phyloP scores from a whole-genome alignment of 2,113 vertebrate genomes.

The Recurvirostra avosetta region DNA sequence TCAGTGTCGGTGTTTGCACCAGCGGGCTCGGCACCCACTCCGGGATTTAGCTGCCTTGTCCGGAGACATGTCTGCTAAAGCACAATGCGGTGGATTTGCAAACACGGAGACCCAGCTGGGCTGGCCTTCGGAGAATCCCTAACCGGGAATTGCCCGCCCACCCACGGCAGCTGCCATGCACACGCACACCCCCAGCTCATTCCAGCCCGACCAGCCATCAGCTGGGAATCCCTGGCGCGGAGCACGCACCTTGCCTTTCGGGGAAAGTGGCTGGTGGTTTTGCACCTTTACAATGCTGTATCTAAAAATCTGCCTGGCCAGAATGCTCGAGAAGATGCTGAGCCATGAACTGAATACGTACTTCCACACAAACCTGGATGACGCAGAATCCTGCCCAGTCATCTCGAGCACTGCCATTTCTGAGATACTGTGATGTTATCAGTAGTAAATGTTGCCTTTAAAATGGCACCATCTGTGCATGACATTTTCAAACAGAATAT shows the following conservation, averaged over 20 bases:
- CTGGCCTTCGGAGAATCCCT: not conserved
- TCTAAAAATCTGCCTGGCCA: not conserved
- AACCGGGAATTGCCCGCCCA: not conserved
- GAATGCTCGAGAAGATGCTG: not conserved
- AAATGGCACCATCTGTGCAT: not conserved
- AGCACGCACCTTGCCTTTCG: accelerated
- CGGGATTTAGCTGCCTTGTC: no score
- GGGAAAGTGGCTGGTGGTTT: not conserved
- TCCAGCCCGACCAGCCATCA: accelerated
- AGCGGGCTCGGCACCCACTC: accelerated
- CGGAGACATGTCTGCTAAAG: not conserved
- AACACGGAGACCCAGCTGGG: not conserved
- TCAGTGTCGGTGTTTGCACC: not conserved
- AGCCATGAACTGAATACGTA: not conserved
- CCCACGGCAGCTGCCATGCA: accelerated
- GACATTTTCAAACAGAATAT: not conserved
- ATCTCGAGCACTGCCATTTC: not conserved
- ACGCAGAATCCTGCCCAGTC: not conserved
- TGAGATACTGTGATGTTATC: not conserved
- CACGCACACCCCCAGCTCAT: not conserved
- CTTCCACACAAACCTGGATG: not conserved
- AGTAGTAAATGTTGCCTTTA: not conserved
- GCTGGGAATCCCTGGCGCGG: not conserved
- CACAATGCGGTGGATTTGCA: not conserved
- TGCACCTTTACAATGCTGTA: accelerated